These are phyloP conservation scores for Hydractinia echinata DNA, from an alignment of 30 jellyfish, hydroid and myxozoan genomes.

Conservation along the genomic window DNA sequence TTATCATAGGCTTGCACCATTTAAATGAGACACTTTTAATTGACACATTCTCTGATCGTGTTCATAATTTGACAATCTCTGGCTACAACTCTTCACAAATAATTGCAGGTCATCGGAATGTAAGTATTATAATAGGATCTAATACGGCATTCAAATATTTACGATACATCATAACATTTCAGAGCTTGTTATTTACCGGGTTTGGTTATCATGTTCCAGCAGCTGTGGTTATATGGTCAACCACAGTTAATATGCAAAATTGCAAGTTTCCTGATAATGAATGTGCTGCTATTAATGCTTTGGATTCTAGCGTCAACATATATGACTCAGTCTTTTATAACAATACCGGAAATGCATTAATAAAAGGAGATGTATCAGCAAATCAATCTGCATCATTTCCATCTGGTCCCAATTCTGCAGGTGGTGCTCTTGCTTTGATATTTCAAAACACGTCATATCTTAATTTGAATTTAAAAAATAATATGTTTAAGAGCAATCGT, in stretches of 20 bases:
- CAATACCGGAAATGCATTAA: constrained; percentile 38
- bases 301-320: constrained; percentile 48
- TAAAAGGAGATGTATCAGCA: neutral
- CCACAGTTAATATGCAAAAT: constrained; percentile 12
- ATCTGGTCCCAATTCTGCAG: constrained; percentile 41
- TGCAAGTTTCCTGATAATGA: constrained; percentile 40
- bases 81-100: constrained; percentile 27
- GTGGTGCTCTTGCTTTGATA: constrained; percentile 71
- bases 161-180: constrained; percentile 33
- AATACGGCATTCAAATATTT: constrained; percentile 17
- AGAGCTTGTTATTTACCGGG: constrained; percentile 25
- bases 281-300: constrained; percentile 59
- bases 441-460: constrained; percentile 9
- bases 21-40: constrained; percentile 29
- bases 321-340: constrained; percentile 3
- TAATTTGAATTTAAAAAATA: constrained; percentile 3
- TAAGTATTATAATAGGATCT: constrained; percentile 46
- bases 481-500: constrained; percentile 30
- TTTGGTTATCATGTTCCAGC: constrained; percentile 52
- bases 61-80: neutral
- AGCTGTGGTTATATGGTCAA: constrained; percentile 40
- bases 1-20: constrained; percentile 30
- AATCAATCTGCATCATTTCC: constrained; percentile 40
- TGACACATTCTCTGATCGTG: constrained; percentile 7
- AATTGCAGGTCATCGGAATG: constrained; percentile 16